phyloP scores from a whole-genome alignment of 2,888 invertebrate genomes.

The Proisotoma minuta region DNA sequence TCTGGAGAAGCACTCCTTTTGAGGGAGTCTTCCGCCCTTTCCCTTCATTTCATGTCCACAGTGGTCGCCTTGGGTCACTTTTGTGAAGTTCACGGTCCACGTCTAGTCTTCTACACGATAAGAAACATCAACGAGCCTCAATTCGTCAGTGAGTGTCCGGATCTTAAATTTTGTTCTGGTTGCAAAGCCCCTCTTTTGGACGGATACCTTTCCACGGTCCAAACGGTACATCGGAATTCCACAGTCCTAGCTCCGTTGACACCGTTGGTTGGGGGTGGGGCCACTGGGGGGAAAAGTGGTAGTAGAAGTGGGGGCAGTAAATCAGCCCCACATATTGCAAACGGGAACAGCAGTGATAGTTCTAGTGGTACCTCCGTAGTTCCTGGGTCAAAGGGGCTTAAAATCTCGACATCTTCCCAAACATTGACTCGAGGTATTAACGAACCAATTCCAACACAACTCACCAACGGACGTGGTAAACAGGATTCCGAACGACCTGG shows the following conservation, averaged over 20 bases:
- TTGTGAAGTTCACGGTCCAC: constrained; percentile 48
- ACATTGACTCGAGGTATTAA: constrained; percentile 18
- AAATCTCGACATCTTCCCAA: constrained; percentile 30
- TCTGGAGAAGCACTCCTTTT: constrained; percentile 23
- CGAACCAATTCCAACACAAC: constrained; percentile 11
- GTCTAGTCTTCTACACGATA: constrained; percentile 47
- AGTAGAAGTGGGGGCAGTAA: background rate
- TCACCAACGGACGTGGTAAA: background rate
- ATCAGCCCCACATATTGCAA: constrained; percentile 10
- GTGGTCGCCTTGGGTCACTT: constrained; percentile 48
- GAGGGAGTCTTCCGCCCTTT: constrained; percentile 5
- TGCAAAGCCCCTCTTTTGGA: constrained; percentile 47
- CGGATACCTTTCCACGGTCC: constrained; percentile 47
- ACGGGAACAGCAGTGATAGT: background rate
- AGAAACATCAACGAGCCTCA: constrained; percentile 47
- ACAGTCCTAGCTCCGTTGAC: constrained; percentile 37
- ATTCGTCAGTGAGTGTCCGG: constrained; percentile 47
- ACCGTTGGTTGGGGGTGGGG: constrained; percentile 1
- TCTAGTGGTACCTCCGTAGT: constrained; percentile 14
- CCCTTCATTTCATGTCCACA: constrained; percentile 47
- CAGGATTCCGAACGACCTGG: background rate
- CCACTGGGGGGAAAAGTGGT: background rate
- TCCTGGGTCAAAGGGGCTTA: constrained; percentile 21
- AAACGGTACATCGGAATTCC: constrained; percentile 40
- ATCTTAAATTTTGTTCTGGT: constrained; percentile 47